Percentiles rank a stretch among this genome's conserved stretches.
phyloP scores from a whole-genome alignment of 2,113 vertebrate genomes.

The Opisthocomus hoazin region DNA sequence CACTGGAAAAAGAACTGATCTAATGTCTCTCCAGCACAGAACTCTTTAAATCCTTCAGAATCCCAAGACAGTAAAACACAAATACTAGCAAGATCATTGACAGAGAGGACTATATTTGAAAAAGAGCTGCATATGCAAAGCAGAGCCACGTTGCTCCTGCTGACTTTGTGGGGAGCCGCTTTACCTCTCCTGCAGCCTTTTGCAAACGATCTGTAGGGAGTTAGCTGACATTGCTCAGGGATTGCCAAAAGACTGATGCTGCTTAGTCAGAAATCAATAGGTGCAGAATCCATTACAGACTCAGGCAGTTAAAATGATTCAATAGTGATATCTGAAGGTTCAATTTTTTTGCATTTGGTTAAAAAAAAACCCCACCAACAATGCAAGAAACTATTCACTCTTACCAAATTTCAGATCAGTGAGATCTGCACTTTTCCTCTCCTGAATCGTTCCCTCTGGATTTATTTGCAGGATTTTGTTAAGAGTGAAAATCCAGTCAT shows the following conservation, averaged over 20 bases:
- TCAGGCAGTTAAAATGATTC: neutral
- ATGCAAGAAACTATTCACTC: neutral
- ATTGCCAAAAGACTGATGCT: neutral
- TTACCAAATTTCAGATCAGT: constrained; percentile 88
- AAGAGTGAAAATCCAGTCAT: constrained; percentile 95
- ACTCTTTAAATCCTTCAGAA: neutral
- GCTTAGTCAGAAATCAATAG: neutral
- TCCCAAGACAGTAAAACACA: neutral
- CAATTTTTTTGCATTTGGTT: neutral
- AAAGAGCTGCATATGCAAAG: neutral
- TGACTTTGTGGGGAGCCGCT: neutral
- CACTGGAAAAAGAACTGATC: neutral
- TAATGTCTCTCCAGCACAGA: neutral
- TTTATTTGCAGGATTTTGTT: constrained; percentile 95
- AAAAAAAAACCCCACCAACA: neutral
- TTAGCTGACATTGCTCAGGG: neutral
- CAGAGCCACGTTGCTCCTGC: neutral
- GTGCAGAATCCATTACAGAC: neutral
- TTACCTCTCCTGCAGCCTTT: neutral
- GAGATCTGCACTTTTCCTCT: constrained; percentile 89
- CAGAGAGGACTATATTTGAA: neutral
- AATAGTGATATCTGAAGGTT: neutral
- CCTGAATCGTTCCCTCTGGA: constrained; percentile 82
- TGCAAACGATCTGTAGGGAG: neutral
- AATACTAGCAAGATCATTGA: neutral